phyloP scores from a whole-genome alignment of 2,113 vertebrate genomes.

The Phylloscopus trochiloides region DNA sequence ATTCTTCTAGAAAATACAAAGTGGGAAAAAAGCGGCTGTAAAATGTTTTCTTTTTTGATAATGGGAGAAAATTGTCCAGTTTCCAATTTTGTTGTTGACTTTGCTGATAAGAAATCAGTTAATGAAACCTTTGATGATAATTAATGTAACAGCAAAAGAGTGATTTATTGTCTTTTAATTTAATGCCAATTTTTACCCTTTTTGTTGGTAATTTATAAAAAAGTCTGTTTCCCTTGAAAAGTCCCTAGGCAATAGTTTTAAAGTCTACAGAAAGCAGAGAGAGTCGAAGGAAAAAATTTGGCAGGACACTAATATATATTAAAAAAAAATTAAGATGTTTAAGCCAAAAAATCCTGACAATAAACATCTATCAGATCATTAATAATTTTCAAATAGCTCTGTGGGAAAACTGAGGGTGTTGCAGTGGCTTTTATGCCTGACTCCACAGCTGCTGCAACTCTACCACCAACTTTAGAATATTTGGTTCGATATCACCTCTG shows the following conservation, averaged over 20 bases:
- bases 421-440: not conserved
- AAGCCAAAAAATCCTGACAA: not conserved
- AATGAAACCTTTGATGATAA: slow-evolving; percentile 72
- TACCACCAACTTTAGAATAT: not conserved
- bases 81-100: slow-evolving; percentile 62
- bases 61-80: slow-evolving; percentile 54
- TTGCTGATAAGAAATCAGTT: slow-evolving; percentile 65
- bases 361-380: not conserved
- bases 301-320: not conserved
- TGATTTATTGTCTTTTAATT: slow-evolving; percentile 55
- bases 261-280: not conserved
- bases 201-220: slow-evolving; percentile 31
- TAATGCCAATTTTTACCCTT: slow-evolving; percentile 55
- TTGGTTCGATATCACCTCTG: not conserved
- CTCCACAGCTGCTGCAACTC: not conserved
- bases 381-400: not conserved
- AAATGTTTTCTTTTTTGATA: slow-evolving; percentile 52
- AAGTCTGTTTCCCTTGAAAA: slow-evolving; percentile 20
- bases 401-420: not conserved
- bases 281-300: slow-evolving; percentile 41
- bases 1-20: slow-evolving; percentile 1
- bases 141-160: slow-evolving; percentile 35
- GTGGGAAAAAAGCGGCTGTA: not conserved
- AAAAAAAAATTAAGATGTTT: not conserved
- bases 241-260: slow-evolving; percentile 1